These are phyloP conservation scores for Chinchilla lanigera DNA, from an alignment of 2,113 vertebrate genomes.

Conservation along the genomic window DNA sequence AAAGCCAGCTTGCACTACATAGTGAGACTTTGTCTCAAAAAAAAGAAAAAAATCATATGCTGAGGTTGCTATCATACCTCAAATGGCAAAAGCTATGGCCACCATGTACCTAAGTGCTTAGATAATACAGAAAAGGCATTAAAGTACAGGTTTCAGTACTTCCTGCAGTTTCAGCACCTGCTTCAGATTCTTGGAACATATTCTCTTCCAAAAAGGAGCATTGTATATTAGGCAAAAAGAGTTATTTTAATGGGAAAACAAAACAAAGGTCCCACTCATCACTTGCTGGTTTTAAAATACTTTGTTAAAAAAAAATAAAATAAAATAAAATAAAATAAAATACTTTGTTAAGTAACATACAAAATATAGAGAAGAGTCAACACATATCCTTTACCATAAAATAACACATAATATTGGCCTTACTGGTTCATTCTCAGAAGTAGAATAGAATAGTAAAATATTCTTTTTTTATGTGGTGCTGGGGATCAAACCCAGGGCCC, in stretches of 20 bases:
- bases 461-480: not conserved
- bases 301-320: too few species aligned
- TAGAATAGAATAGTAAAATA: not conserved
- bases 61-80: not conserved
- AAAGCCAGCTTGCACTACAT: not conserved
- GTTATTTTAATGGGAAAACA: slow-evolving; percentile 45
- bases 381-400: not conserved
- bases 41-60: not conserved
- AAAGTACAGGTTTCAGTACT: not conserved
- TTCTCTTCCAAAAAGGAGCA: not conserved
- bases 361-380: slow-evolving; percentile 3
- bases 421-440: slow-evolving; percentile 14
- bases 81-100: not conserved
- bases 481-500: not conserved
- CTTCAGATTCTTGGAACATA: not conserved
- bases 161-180: not conserved
- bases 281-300: slow-evolving; percentile 44
- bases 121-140: not conserved
- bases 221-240: slow-evolving; percentile 42
- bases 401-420: not conserved
- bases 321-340: too few species aligned
- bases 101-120: not conserved
- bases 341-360: slow-evolving; percentile 29
- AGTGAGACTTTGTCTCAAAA: not conserved
- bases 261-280: slow-evolving; percentile 26